Percentiles rank a stretch among this genome's conserved stretches.
These are phyloP conservation scores for Schrankia costaestrigalis DNA, from an alignment of 2,888 invertebrate genomes.

Conservation along the genomic window DNA sequence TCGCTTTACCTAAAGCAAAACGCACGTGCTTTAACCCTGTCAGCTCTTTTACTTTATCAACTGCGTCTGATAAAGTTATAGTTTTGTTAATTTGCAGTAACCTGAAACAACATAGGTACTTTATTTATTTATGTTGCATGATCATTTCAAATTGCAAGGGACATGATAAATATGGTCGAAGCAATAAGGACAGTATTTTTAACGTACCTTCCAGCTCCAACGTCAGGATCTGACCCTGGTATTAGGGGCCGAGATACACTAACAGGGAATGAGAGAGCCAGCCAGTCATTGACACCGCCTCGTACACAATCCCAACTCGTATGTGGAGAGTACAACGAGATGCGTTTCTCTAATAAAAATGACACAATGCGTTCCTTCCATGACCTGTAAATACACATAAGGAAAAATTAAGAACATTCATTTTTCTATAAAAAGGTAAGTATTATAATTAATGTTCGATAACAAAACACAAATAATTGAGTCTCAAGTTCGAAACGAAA, in stretches of 20 bases:
- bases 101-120: slow-evolving; percentile 48
- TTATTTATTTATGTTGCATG: too few relatives aligned
- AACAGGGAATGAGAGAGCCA: slow-evolving; percentile 84
- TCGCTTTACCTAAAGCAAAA: slow-evolving; percentile 83
- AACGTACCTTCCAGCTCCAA: slow-evolving; percentile 76
- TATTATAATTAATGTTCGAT: too few relatives aligned
- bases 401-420: neutral
- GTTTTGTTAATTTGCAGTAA: slow-evolving; percentile 42
- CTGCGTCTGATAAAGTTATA: slow-evolving; percentile 79
- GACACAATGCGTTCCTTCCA: slow-evolving; percentile 91
- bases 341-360: slow-evolving; percentile 89
- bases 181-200: neutral
- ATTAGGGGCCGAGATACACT: slow-evolving; percentile 58
- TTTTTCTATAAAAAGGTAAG: too few relatives aligned
- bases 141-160: too few relatives aligned
- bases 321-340: slow-evolving; percentile 96
- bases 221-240: slow-evolving; percentile 55
- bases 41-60: slow-evolving; percentile 84
- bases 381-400: slow-evolving; percentile 59
- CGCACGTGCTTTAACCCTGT: slow-evolving; percentile 86
- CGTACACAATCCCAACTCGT: slow-evolving; percentile 92
- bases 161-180: too few relatives aligned
- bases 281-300: slow-evolving; percentile 96
- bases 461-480: neutral
- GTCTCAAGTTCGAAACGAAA: too few relatives aligned